Evolutionary conservation across 2,797 vertebrate species (phyloP).

Genomic region (Macroramphosus scolopax): DNA sequence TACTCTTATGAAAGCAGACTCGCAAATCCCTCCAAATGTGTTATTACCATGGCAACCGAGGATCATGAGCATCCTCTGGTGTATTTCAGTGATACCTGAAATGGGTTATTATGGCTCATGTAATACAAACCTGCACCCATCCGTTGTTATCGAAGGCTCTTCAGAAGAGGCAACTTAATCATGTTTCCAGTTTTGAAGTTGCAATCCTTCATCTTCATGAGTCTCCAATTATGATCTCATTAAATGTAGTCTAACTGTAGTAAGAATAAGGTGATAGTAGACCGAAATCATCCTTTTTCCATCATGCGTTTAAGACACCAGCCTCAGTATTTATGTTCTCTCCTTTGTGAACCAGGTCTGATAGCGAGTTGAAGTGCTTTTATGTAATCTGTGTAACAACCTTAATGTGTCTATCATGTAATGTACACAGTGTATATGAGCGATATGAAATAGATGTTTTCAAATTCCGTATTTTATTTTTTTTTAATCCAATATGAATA

Average conservation of each 20-base stretch:
- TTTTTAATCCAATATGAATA: slow-evolving; percentile 42
- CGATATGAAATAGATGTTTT: slow-evolving; percentile 51
- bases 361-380: slow-evolving; percentile 45
- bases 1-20: slow-evolving; percentile 7
- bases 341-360: slow-evolving; percentile 8
- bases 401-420: slow-evolving; percentile 41
- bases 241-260: slow-evolving; percentile 1
- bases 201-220: not conserved
- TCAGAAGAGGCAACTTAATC: slow-evolving; percentile 4
- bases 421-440: slow-evolving; percentile 52
- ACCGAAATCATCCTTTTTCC: slow-evolving; percentile 15
- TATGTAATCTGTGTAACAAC: slow-evolving; percentile 44
- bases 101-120: slow-evolving; percentile 23
- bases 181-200: slow-evolving; percentile 11
- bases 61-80: slow-evolving; percentile 11
- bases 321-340: slow-evolving; percentile 31
- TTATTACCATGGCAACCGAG: slow-evolving; percentile 33
- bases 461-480: slow-evolving; percentile 51
- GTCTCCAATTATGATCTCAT: no score
- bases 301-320: slow-evolving; percentile 7
- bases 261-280: not conserved
- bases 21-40: slow-evolving; percentile 15
- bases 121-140: no score
- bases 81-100: slow-evolving; percentile 32
- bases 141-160: slow-evolving; percentile 13